Base-by-base conservation (phyloP, 2,797 vertebrate genomes). In the Sebastes itinus region DNA sequence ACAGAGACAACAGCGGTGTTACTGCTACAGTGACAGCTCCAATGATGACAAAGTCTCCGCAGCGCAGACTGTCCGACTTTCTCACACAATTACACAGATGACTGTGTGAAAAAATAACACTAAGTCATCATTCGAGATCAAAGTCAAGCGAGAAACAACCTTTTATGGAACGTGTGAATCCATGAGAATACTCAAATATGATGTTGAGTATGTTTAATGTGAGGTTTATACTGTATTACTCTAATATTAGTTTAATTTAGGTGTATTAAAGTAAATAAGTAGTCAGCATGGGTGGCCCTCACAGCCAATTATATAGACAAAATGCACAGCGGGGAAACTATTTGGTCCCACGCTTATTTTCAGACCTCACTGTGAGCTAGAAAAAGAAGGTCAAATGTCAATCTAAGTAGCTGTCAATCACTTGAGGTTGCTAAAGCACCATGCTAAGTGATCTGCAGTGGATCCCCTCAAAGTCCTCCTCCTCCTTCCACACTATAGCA, bases 81-180 rank as follows among this genome's bases (percentile, higher is more conserved):
- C 85, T 86, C 85, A 90, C 87, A 84, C 85, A 84, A 88, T 90
- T 77, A 85, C 81, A 85, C 81, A 78, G 68, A 88, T 67, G 81
- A 81, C 82, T 58, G 80, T 67, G 72, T 65, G 85, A 81, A 85
- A 64, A 46, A 58, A 61, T 65, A 73, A 63, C 65, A 75, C 55
- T 70, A 38, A 68, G 30, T 46, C 60, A 59, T 83, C 71, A 59
- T 42, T 54, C 22, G 55, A 72, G 72, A 71, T 60, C 60, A 78
- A 68, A 56, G 8, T 0, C 7, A 4, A 66, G 60, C 35, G 30
- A 27, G 16, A 66, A 54, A 54, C 1, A 0, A 18, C 13, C 11
- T 60, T 67, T 16, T 20, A 27, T 55, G 46, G 38, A 23, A n/a
- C 23, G 20, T 22, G 32, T 35, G 42, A 61, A 56, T 6, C 61